Percentiles rank a stretch among this genome's conserved stretches.
phyloP scores from a whole-genome alignment of 2,888 invertebrate genomes.

The Sminthurides aquaticus region DNA sequence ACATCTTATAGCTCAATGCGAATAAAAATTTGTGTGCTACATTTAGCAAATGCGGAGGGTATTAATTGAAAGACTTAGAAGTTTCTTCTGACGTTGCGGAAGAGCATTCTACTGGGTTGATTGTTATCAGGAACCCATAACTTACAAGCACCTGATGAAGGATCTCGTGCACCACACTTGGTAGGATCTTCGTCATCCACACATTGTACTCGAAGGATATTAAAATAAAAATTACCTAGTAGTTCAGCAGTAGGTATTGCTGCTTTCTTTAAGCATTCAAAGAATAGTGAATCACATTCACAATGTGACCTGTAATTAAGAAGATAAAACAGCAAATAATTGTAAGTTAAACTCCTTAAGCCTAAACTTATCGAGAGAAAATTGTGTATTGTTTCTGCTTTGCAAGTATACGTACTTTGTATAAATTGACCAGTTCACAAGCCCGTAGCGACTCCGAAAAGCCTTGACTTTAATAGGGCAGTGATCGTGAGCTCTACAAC shows the following conservation, averaged over 20 bases:
- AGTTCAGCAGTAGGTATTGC: constrained; percentile 63
- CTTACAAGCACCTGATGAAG: constrained; percentile 24
- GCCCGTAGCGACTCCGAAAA: constrained; percentile 65
- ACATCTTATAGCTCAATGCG: too few species aligned
- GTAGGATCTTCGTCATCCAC: constrained; percentile 53
- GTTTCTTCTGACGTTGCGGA: constrained; percentile 28
- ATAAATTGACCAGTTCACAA: constrained; percentile 74
- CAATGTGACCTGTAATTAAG: constrained; percentile 76
- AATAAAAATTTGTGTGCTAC: too few species aligned
- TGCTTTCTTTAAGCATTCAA: constrained; percentile 68
- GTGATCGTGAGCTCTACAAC: constrained; percentile 83
- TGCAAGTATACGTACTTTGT: constrained; percentile 56
- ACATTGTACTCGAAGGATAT: constrained; percentile 68
- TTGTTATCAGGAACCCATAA: constrained; percentile 32
- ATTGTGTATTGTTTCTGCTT: not conserved
- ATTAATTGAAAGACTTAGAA: too few species aligned
- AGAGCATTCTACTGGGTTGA: constrained; percentile 26
- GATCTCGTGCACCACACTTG: constrained; percentile 30
- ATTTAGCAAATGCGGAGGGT: too few species aligned
- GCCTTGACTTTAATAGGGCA: constrained; percentile 74
- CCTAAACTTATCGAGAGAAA: not conserved
- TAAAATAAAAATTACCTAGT: constrained; percentile 80
- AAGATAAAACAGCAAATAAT: constrained; percentile 22
- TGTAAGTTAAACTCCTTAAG: not conserved
- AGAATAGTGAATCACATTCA: constrained; percentile 73